phyloP scores from a whole-genome alignment of 2,113 vertebrate species.

The Aegotheles bennettii region DNA sequence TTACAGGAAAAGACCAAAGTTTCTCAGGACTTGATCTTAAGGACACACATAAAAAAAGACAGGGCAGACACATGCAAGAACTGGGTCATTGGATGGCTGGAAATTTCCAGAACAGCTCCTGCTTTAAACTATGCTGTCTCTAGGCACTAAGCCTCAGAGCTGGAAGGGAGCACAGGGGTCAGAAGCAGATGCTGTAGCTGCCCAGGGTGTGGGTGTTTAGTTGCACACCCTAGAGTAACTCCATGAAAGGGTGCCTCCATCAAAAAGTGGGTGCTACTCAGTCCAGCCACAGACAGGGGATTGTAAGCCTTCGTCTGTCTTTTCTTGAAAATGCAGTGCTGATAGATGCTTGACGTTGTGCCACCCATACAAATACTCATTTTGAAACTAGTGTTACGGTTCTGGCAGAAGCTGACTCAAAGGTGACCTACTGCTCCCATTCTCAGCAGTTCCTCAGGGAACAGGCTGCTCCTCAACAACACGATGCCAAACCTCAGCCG shows the following conservation, averaged over 20 bases:
- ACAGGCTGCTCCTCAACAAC: neutral
- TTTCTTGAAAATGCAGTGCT: neutral
- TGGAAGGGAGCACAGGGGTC: neutral
- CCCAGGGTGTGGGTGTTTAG: neutral
- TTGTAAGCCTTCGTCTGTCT: neutral
- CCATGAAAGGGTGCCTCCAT: neutral
- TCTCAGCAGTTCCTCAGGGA: neutral
- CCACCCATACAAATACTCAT: neutral
- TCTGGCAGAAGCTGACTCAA: neutral
- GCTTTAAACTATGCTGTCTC: neutral
- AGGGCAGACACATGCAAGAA: neutral
- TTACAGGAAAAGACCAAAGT: neutral
- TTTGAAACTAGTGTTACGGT: neutral
- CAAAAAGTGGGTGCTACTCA: neutral
- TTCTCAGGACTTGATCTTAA: neutral
- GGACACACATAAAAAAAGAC: neutral
- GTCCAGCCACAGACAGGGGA: neutral
- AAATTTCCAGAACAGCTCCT: neutral
- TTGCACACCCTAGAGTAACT: neutral
- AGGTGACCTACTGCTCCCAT: neutral
- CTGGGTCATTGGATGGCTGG: accelerated
- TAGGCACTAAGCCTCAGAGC: neutral
- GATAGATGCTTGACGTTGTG: neutral
- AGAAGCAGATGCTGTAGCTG: neutral
- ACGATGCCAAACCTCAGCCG: neutral